Percentiles rank a stretch among this genome's conserved stretches.
These are phyloP conservation scores for Thomomys bottae DNA, from an alignment of 2,113 vertebrate genomes.

Conservation along the genomic window DNA sequence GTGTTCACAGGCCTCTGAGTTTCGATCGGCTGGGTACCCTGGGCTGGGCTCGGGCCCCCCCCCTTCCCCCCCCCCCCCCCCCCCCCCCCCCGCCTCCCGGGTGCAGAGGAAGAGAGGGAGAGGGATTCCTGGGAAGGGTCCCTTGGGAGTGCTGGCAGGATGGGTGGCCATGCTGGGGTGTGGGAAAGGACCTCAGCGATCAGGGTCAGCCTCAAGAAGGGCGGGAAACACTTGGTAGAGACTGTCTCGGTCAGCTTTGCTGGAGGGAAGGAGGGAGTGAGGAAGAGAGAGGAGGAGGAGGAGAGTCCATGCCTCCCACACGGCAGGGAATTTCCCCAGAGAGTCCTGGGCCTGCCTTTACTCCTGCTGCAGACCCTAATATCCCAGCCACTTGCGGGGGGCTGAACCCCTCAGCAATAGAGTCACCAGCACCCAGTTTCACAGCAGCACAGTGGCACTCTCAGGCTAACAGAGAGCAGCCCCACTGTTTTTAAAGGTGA, in stretches of 20 bases:
- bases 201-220: neutral
- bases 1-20: accelerated
- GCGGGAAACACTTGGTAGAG: neutral
- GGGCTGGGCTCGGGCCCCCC: neutral
- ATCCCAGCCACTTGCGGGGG: too few relatives aligned
- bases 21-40: neutral
- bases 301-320: neutral
- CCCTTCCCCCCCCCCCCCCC: too few relatives aligned
- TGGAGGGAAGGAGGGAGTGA: neutral
- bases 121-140: neutral
- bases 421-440: too few relatives aligned
- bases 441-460: too few relatives aligned
- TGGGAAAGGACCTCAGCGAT: neutral
- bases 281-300: neutral
- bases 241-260: neutral
- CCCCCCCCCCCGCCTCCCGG: too few relatives aligned
- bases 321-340: neutral
- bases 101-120: neutral
- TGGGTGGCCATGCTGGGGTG: accelerated
- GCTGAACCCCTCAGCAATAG: too few relatives aligned
- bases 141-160: too few relatives aligned
- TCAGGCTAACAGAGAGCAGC: too few relatives aligned
- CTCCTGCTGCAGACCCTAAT: accelerated
- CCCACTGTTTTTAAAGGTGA: too few relatives aligned
- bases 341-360: neutral